Evolutionary conservation across 2,888 invertebrate species (phyloP).

Genomic region (Lasioglossum leucozonium): DNA sequence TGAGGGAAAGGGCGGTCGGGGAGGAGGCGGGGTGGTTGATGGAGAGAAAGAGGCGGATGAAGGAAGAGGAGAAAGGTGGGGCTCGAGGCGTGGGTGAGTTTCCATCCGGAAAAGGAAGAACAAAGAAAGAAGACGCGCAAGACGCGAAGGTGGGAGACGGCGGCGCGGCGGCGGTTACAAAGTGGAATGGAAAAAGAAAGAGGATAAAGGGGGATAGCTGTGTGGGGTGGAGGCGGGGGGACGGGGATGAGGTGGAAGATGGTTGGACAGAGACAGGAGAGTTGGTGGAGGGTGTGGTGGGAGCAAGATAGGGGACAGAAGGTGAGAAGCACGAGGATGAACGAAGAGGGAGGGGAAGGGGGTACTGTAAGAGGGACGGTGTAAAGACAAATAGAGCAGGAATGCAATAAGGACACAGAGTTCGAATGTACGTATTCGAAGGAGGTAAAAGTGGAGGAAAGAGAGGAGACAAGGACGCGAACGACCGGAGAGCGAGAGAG

Average conservation of each 20-base stretch:
- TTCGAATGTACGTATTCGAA: slow-evolving; percentile 49
- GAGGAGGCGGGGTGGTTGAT: slow-evolving; percentile 23
- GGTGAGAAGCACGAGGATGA: slow-evolving; percentile 55
- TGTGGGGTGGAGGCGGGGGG: neutral
- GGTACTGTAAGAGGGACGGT: slow-evolving; percentile 51
- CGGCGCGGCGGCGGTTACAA: slow-evolving; percentile 37
- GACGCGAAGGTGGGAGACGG: slow-evolving; percentile 26
- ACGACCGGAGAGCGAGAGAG: slow-evolving; percentile 4
- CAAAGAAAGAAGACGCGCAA: slow-evolving; percentile 39
- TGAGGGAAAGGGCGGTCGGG: slow-evolving; percentile 59
- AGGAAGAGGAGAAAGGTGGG: slow-evolving; percentile 22
- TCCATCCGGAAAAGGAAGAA: slow-evolving; percentile 40
- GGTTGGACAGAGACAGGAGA: slow-evolving; percentile 31
- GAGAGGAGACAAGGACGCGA: neutral
- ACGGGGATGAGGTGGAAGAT: neutral
- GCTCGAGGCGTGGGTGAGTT: slow-evolving; percentile 62
- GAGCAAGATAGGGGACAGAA: slow-evolving; percentile 45
- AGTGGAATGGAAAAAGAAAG: slow-evolving; percentile 53
- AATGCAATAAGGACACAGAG: slow-evolving; percentile 60
- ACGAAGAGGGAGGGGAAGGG: slow-evolving; percentile 27
- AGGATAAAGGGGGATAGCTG: slow-evolving; percentile 48
- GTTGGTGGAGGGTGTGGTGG: neutral
- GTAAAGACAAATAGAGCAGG: slow-evolving; percentile 63
- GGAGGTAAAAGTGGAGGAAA: slow-evolving; percentile 17
- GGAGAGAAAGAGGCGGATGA: slow-evolving; percentile 38